A percentile compares a stretch with the other conserved stretches of the same genome.
These are phyloP conservation scores for Diarsia rubi DNA, from an alignment of 2,888 invertebrate genomes.

Conservation along the genomic window DNA sequence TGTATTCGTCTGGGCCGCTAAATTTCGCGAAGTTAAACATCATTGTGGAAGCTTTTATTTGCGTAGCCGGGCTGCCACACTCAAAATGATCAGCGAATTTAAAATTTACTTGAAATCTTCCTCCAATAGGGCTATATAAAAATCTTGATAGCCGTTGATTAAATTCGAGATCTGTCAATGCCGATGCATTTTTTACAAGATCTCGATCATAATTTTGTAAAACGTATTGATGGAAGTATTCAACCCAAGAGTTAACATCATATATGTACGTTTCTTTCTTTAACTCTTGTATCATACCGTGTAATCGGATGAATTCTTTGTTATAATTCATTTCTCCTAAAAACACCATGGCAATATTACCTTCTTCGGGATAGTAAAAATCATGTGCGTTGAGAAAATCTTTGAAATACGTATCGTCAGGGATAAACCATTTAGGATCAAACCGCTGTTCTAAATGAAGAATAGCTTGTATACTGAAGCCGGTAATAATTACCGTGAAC, in stretches of 20 bases:
- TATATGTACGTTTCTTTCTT: constrained; percentile 89
- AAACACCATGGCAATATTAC: constrained; percentile 92
- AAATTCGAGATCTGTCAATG: constrained; percentile 90
- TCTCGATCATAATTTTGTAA: constrained; percentile 88
- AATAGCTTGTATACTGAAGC: constrained; percentile 92
- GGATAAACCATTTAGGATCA: constrained; percentile 95
- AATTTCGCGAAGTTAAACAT: constrained; percentile 92
- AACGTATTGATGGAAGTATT: constrained; percentile 92
- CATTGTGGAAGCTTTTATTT: constrained; percentile 91
- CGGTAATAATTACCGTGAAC: constrained; percentile 91
- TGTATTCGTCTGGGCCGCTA: constrained; percentile 92
- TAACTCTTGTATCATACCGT: constrained; percentile 89
- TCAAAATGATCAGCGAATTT: constrained; percentile 91
- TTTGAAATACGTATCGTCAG: constrained; percentile 92
- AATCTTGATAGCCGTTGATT: constrained; percentile 92
- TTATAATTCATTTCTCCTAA: constrained; percentile 93
- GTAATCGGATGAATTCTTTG: constrained; percentile 91
- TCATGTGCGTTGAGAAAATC: constrained; percentile 91
- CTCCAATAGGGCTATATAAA: constrained; percentile 93
- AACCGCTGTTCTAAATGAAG: constrained; percentile 94
- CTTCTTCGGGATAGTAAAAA: constrained; percentile 92
- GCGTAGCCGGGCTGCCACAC: constrained; percentile 92
- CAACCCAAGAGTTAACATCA: constrained; percentile 92
- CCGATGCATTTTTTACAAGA: constrained; percentile 85
- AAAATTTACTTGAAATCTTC: constrained; percentile 93